A percentile compares a stretch with the other conserved stretches of the same genome.
Conservation (phyloP, 2,797 vertebrate species). For the Lindbergichthys nudifrons region DNA sequence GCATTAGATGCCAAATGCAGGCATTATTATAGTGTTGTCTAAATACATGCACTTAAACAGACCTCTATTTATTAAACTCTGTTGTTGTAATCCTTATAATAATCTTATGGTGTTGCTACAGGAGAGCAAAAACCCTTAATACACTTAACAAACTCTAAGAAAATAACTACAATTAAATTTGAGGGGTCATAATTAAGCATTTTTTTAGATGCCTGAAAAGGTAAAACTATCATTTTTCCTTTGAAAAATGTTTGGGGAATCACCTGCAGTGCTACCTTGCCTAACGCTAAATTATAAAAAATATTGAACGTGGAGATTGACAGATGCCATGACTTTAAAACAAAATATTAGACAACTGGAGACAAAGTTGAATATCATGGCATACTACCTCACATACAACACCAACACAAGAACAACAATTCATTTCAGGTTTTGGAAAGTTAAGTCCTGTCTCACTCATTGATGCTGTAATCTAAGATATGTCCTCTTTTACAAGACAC, state of each 20-base stretch:
- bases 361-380: conserved; percentile 50
- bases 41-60: conserved; percentile 1
- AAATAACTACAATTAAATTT: no score
- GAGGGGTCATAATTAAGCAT: neutral
- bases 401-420: conserved; percentile 37
- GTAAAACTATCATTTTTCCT: neutral
- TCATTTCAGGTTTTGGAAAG: neutral
- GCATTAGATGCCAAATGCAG: conserved; percentile 24
- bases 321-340: conserved; percentile 10
- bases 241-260: neutral
- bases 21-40: neutral
- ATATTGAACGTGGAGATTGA: neutral
- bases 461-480: conserved; percentile 13
- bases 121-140: neutral
- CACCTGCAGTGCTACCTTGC: neutral
- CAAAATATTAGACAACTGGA: conserved; percentile 38
- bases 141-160: no score
- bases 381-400: conserved; percentile 41
- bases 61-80: neutral
- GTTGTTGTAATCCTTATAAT: neutral
- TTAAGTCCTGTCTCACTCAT: neutral
- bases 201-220: neutral
- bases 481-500: neutral
- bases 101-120: neutral
- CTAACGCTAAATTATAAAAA: neutral